Percentiles rank a stretch among this genome's conserved stretches.
These are phyloP conservation scores for Allacma fusca DNA, from an alignment of 2,888 invertebrate genomes.

Conservation along the genomic window DNA sequence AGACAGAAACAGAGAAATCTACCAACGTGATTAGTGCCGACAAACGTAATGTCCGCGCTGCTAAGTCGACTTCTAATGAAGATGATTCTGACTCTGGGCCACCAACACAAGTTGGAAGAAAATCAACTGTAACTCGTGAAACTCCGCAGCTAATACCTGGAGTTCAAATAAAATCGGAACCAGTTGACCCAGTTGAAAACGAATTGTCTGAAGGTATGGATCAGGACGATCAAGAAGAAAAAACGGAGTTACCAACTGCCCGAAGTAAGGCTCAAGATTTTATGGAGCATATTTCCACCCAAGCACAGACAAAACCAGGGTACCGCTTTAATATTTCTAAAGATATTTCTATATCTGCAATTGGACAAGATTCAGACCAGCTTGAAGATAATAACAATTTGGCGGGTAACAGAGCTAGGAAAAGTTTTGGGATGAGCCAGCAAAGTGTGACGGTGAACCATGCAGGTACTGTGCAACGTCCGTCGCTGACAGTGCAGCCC, in stretches of 20 bases:
- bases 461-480: constrained; percentile 7
- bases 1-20: neutral
- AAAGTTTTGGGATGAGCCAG: constrained; percentile 27
- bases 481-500: neutral
- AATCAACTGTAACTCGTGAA: neutral
- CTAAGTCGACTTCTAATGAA: neutral
- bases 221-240: constrained; percentile 11
- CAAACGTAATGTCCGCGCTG: neutral
- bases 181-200: constrained; percentile 39
- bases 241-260: neutral
- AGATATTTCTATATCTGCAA: constrained; percentile 61
- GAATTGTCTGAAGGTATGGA: constrained; percentile 32
- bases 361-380: constrained; percentile 45
- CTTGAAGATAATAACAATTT: constrained; percentile 22
- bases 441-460: constrained; percentile 34
- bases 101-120: neutral
- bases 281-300: constrained; percentile 51
- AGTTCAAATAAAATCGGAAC: constrained; percentile 32
- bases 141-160: neutral
- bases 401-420: neutral
- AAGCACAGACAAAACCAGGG: constrained; percentile 56
- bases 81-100: constrained; percentile 14
- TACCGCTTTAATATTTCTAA: constrained; percentile 60
- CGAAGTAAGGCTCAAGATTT: constrained; percentile 43
- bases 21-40: neutral